Base-by-base conservation (phyloP, 2,113 vertebrate genomes). In the Apteryx mantelli region DNA sequence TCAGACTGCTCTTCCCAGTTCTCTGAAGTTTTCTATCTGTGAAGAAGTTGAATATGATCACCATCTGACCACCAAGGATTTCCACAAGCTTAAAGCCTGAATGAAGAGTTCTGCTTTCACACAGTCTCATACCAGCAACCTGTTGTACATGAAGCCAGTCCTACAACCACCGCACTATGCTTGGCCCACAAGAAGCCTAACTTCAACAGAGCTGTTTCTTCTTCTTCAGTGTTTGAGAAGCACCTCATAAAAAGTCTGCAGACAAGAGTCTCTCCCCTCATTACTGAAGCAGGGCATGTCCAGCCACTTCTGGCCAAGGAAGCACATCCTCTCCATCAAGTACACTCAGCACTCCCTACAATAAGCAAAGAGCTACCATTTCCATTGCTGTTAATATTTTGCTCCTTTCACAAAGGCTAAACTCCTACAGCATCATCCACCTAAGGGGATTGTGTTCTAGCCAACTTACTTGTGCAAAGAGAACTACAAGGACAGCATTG, bases 381-480 rank as follows among this genome's bases (percentile, higher is more conserved):
- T 81, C 42, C 30, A 65, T 10, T 28, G 52, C 61, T 2, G 1
- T 61, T 69, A 73, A 86, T 9, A 16, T 50, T 63, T 32, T 68
- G 60, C 42, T 52, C 53, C 78, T 83, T 94, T 79, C 36, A 76
- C 73, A 76, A 86, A 76, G 16, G 30, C 82, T 76, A 5, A 93
- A 56, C 7, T 95, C 71, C 79, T 95, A 36, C 46, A 80, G 61
- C 64, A 88, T 30, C 55, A 66, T 55, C 60, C 70, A 90, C 82
- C 93, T 91, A 79, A 68, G 65, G 25, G 60, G 71, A 34, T 32
- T 76, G 46, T 32, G 14, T 14, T 52, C 85, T 55, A 68, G 15
- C 55, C 24, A 50, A 87, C 96, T 97, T 97, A 99, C 99, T 99
- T 99, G 99, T 53, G 99, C 99, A 93, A 99, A 99, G 60, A 99